Evolutionary conservation across 2,888 invertebrate species (phyloP).

Genomic region (Shargacucullia verbasci): DNA sequence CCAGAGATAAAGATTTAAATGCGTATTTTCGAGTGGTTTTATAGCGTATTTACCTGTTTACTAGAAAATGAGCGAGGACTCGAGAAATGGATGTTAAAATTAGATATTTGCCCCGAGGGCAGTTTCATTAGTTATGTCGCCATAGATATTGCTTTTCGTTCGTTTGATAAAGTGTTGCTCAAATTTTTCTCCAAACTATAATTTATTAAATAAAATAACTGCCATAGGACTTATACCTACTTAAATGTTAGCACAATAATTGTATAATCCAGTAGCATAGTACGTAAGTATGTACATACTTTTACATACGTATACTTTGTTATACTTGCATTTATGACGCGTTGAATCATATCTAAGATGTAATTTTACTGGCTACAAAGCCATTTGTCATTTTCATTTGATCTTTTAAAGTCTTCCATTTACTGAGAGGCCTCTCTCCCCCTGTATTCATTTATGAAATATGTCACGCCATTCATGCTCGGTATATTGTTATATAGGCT

Average conservation of each 20-base stretch:
- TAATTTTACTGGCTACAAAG: conserved; percentile 48
- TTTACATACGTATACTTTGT: conserved; percentile 23
- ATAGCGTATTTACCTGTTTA: conserved; percentile 56
- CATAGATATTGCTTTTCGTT: conserved; percentile 30
- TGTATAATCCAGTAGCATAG: no score
- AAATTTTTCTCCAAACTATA: neutral
- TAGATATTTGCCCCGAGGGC: conserved; percentile 42
- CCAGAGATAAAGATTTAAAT: conserved; percentile 59
- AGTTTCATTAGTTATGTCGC: conserved; percentile 34
- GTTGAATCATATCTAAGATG: conserved; percentile 22
- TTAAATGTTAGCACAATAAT: no score
- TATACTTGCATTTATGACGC: conserved; percentile 2
- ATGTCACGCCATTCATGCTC: conserved; percentile 37
- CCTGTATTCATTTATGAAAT: conserved; percentile 51
- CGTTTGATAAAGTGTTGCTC: conserved; percentile 22
- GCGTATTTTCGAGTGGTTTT: conserved; percentile 55
- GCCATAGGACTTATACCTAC: no score
- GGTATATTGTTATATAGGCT: conserved; percentile 25
- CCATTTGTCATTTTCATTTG: conserved; percentile 62
- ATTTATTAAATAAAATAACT: no score
- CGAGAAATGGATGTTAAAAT: conserved; percentile 52
- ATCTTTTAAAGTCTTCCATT: conserved; percentile 59
- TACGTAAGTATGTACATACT: no score
- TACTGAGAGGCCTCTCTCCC: conserved; percentile 38
- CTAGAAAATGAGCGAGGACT: conserved; percentile 49